Conservation (phyloP, 2,888 invertebrate species). For the Margaritifera margaritifera region DNA sequence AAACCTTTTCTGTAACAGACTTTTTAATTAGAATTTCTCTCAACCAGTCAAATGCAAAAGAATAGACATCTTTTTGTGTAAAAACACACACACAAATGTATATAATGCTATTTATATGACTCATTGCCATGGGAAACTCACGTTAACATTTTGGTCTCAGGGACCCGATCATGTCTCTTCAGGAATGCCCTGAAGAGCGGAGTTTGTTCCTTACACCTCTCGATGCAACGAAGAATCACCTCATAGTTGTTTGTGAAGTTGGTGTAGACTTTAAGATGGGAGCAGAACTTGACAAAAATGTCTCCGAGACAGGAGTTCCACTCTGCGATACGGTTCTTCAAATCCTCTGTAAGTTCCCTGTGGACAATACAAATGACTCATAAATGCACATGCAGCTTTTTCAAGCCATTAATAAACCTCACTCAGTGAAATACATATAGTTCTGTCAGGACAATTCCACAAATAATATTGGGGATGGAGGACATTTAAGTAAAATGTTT, state of each 20-base stretch:
- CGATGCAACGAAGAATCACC: conserved; percentile 64
- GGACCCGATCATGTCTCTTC: conserved; percentile 60
- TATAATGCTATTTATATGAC: no score
- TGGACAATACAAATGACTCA: conserved; percentile 1
- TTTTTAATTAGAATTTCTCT: neutral
- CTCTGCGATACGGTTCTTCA: conserved; percentile 59
- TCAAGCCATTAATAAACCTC: no score
- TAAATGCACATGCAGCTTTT: neutral
- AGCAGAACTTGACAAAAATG: conserved; percentile 67
- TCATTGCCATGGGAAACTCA: conserved; percentile 30
- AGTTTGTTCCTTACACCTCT: conserved; percentile 63
- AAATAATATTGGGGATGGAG: no score
- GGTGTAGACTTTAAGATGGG: conserved; percentile 64
- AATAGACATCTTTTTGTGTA: conserved; percentile 1
- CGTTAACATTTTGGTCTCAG: conserved; percentile 68
- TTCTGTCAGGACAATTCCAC: no score
- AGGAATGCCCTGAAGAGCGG: conserved; percentile 69
- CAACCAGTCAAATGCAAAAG: neutral
- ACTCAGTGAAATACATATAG: no score
- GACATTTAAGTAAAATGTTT: no score
- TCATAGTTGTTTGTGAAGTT: conserved; percentile 71
- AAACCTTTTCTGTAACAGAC: neutral
- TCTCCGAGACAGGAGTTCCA: conserved; percentile 70
- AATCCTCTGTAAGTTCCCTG: conserved; percentile 63
- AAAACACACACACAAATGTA: no score